A percentile compares a stretch with the other conserved stretches of the same genome.
These are phyloP conservation scores for Crenichthys baileyi DNA, from an alignment of 2,797 vertebrate species.

Conservation along the genomic window DNA sequence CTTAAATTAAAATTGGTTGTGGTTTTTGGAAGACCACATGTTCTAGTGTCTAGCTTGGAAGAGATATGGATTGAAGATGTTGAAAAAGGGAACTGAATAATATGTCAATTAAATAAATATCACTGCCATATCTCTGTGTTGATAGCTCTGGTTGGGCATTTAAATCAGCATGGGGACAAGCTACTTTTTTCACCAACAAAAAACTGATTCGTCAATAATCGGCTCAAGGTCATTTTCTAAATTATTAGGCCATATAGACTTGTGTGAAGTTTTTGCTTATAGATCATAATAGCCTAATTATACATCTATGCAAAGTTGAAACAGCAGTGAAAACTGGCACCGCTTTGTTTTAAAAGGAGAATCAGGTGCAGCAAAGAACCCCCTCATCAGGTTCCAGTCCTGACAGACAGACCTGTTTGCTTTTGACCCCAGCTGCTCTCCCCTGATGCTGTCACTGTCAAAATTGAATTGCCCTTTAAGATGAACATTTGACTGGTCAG, in stretches of 20 bases:
- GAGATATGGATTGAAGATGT: neutral
- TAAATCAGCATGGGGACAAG: neutral
- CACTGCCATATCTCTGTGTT: too few relatives aligned
- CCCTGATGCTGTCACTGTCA: constrained; percentile 70
- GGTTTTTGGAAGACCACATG: neutral
- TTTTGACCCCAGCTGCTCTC: constrained; percentile 62
- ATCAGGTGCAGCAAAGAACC: constrained; percentile 39
- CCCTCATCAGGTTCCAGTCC: constrained; percentile 31
- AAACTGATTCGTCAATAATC: neutral
- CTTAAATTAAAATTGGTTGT: neutral
- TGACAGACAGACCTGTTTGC: constrained; percentile 63
- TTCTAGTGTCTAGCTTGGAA: neutral
- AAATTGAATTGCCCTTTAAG: constrained; percentile 74
- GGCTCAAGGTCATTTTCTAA: neutral
- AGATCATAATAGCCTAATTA: constrained; percentile 22
- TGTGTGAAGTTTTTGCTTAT: neutral
- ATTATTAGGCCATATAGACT: neutral
- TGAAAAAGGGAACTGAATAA: neutral
- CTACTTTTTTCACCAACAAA: neutral
- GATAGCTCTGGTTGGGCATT: too few relatives aligned
- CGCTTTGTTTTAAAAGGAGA: constrained; percentile 62
- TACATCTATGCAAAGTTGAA: constrained; percentile 17
- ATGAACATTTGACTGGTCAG: constrained; percentile 73
- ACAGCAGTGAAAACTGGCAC: constrained; percentile 50
- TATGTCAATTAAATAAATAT: neutral